Evolutionary conservation across 2,797 vertebrate species (phyloP), one percentile per base, ranked within the genome.

Genomic region (Pempheris klunzingeri): DNA sequence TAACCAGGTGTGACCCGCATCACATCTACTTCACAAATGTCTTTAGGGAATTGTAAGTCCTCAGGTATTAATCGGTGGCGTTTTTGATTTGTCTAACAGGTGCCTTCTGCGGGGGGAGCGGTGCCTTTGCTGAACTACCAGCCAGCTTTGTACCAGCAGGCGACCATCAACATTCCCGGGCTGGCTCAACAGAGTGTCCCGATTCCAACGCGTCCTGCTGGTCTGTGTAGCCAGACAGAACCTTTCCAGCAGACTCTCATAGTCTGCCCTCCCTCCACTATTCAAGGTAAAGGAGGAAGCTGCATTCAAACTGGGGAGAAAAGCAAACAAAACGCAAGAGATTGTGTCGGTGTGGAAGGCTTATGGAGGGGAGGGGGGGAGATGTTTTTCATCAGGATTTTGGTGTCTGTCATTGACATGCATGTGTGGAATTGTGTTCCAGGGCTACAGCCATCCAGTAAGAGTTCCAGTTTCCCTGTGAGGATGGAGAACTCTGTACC

Each of bases 191-290:
- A 98, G 87, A 96, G 97, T 7, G 97, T 99, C 76, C 97, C 98
- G 5, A 90, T 99, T 77, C 97, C 98, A 81, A 95, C 97, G 6
- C 97, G 98, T 74, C 93, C 97, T 64, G 95, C 96, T 64, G 97
- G 98, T 90, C 96, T 99, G 87, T 98, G 97, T 78, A 95, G 96
- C 18, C 98, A 98, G 89, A 94, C 97, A 1, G 98, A 99, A 81
- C 98, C 98, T n/a, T 99, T 98, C 94, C 98, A 99, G 84, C 98
- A 99, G 88, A 99, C 98, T 0, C 98, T 99, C 89, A 99, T 99
- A 41, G 98, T 99, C 53, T 99, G 98, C 88, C 98, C 98, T 55
- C 96, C 98, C 80, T 93, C 94, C 61, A 95, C 97, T 86, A 97
- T 99, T 81, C 98, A 99, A 91, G 97, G 98, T 99, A 93, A 93